phyloP scores from a whole-genome alignment of 2,888 invertebrate species.

The Baronia brevicornis region DNA sequence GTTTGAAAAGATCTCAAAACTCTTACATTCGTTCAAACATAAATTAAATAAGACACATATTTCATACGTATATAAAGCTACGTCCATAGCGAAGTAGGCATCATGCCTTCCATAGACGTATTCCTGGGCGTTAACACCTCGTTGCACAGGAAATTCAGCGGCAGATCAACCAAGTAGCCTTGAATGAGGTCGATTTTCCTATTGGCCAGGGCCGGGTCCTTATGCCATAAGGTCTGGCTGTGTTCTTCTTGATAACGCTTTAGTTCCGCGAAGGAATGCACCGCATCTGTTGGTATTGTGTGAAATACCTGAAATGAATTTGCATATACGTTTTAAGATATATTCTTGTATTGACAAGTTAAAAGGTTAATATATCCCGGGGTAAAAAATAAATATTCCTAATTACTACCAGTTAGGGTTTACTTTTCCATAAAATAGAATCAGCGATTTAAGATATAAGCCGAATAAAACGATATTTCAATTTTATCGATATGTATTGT shows the following conservation, averaged over 20 bases:
- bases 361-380: not conserved
- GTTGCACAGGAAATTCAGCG: conserved; percentile 90
- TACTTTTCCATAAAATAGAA: too few relatives aligned
- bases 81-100: conserved; percentile 96
- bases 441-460: too few relatives aligned
- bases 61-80: conserved; percentile 38
- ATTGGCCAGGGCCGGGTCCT: conserved; percentile 83
- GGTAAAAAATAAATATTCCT: not conserved
- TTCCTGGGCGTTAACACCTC: conserved; percentile 90
- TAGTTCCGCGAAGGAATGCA: conserved; percentile 85
- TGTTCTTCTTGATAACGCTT: conserved; percentile 84
- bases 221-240: conserved; percentile 78
- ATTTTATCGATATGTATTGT: too few relatives aligned
- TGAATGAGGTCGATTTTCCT: conserved; percentile 83
- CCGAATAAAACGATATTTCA: too few relatives aligned
- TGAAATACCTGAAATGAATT: conserved; percentile 81
- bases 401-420: too few relatives aligned
- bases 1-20: too few relatives aligned
- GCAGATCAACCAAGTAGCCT: conserved; percentile 92
- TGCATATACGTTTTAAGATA: conserved; percentile 1
- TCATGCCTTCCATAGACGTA: conserved; percentile 91
- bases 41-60: conserved; percentile 1
- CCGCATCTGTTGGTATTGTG: conserved; percentile 88
- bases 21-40: too few relatives aligned
- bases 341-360: not conserved